Percentiles rank a stretch among this genome's conserved stretches.
These are phyloP conservation scores for Brachypteracias leptosomus DNA, from an alignment of 2,113 vertebrate species.

Conservation along the genomic window DNA sequence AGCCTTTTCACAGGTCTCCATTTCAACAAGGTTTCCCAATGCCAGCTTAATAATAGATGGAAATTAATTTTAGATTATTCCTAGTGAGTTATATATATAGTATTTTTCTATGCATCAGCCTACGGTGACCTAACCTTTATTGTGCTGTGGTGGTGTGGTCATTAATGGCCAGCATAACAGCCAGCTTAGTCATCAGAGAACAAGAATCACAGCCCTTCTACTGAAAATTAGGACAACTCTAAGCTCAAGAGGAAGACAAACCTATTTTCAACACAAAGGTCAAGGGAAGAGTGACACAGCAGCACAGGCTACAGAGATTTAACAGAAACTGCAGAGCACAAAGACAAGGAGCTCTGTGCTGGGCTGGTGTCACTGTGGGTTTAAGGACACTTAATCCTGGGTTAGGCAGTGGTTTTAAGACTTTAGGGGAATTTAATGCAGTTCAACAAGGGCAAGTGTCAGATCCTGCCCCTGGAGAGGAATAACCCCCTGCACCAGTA, in stretches of 20 bases:
- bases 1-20: neutral
- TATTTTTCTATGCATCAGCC: neutral
- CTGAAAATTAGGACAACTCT: neutral
- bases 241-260: neutral
- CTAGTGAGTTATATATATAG: neutral
- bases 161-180: neutral
- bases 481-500: too few relatives aligned
- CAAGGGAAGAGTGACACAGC: neutral
- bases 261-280: neutral
- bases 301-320: neutral
- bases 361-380: neutral
- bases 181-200: neutral
- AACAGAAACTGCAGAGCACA: neutral
- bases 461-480: too few relatives aligned
- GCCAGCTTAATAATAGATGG: neutral
- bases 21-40: neutral
- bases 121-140: neutral
- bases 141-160: neutral
- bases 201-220: neutral
- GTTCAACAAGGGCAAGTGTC: neutral
- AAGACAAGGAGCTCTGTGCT: neutral
- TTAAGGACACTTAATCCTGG: neutral
- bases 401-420: neutral
- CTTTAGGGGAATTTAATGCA: neutral
- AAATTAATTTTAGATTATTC: conserved; percentile 8